phyloP scores from a whole-genome alignment of 2,113 vertebrate genomes.

The Rattus norvegicus region DNA sequence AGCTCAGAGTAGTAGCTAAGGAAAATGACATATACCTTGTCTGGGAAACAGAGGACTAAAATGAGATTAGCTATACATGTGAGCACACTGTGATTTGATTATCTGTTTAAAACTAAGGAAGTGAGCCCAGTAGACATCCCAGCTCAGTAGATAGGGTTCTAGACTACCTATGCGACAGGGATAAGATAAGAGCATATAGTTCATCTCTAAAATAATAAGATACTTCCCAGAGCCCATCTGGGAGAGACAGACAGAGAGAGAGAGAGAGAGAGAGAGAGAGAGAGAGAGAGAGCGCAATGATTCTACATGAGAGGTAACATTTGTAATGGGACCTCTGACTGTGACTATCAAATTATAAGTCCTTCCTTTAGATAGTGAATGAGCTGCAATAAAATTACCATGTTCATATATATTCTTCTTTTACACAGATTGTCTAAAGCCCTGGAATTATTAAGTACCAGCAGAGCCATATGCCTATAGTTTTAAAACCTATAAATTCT shows the following conservation, averaged over 20 bases:
- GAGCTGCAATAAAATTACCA: neutral
- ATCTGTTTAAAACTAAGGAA: neutral
- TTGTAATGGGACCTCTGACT: neutral
- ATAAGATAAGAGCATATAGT: neutral
- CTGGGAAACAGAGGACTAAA: neutral
- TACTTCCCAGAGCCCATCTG: neutral
- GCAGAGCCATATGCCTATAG: neutral
- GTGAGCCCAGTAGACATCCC: neutral
- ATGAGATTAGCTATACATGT: neutral
- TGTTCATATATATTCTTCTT: neutral
- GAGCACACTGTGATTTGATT: neutral
- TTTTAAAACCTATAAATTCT: slow-evolving; percentile 16
- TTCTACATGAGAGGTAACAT: neutral
- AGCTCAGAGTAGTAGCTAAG: neutral
- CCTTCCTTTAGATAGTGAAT: neutral
- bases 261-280: neutral
- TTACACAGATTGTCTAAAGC: neutral
- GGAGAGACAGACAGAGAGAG: neutral
- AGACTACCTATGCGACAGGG: neutral
- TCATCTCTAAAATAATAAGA: neutral
- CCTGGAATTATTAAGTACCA: neutral
- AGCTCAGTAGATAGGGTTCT: neutral
- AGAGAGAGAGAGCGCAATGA: neutral
- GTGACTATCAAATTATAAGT: neutral
- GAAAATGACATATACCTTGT: neutral